Conservation (phyloP, 2,888 invertebrate genomes). For the Synanthedon myopaeformis region DNA sequence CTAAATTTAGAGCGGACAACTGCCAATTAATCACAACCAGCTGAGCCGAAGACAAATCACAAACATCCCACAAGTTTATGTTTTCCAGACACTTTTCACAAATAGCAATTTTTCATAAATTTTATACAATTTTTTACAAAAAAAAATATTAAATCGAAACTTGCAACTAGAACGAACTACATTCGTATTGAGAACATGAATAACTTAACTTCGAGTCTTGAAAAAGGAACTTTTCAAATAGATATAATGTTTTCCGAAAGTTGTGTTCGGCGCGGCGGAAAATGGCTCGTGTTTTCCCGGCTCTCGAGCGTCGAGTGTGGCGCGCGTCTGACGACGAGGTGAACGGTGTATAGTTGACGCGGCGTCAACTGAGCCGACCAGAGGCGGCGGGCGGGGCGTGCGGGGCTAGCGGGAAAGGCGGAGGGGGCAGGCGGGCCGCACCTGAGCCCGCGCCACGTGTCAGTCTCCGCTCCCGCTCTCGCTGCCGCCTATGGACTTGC, state of each 20-base stretch:
- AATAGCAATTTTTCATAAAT: slow-evolving; percentile 9
- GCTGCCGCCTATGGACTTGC: slow-evolving; percentile 13
- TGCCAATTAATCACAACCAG: slow-evolving; percentile 35
- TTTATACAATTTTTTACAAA: too few relatives aligned
- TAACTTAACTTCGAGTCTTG: not conserved
- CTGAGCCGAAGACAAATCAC: slow-evolving; percentile 39
- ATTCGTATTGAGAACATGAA: not conserved
- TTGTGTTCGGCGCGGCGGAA: slow-evolving; percentile 55
- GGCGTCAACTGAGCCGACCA: slow-evolving; percentile 11
- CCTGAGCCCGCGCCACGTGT: slow-evolving; percentile 52
- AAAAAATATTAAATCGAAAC: slow-evolving; percentile 3
- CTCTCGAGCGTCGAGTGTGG: slow-evolving; percentile 66
- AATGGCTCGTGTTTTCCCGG: slow-evolving; percentile 66
- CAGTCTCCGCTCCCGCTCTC: slow-evolving; percentile 18
- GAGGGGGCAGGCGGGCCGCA: slow-evolving; percentile 57
- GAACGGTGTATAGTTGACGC: slow-evolving; percentile 29
- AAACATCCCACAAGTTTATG: slow-evolving; percentile 56
- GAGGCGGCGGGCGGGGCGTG: slow-evolving; percentile 36
- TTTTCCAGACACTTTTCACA: slow-evolving; percentile 28
- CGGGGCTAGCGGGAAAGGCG: slow-evolving; percentile 9
- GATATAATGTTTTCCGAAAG: slow-evolving; percentile 39
- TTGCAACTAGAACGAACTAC: not conserved
- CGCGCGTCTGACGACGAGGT: slow-evolving; percentile 57
- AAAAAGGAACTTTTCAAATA: slow-evolving; percentile 18
- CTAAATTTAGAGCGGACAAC: slow-evolving; percentile 26